Conservation (phyloP, 1,140 invertebrate species). For the Nilaparvata lugens region DNA sequence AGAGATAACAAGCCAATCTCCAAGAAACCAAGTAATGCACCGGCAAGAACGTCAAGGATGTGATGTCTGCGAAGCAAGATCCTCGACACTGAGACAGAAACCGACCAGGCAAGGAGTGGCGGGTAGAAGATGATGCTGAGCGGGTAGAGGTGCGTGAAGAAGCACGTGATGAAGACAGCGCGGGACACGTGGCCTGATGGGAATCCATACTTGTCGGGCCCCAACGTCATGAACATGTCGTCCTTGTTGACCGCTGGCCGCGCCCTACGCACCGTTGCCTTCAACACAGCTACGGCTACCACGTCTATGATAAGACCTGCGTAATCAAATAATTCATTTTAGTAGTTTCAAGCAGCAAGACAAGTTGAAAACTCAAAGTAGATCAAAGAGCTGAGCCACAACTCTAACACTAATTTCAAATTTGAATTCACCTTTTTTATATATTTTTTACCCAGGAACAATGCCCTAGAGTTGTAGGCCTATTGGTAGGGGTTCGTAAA, state of each 20-base stretch:
- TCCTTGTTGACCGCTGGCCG: constrained; percentile 55
- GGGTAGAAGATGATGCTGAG: constrained; percentile 44
- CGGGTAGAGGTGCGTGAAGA: constrained; percentile 53
- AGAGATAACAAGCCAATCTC: constrained; percentile 56
- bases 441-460: too few relatives aligned
- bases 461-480: too few relatives aligned
- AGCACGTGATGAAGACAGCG: constrained; percentile 62
- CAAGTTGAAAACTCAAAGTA: too few relatives aligned
- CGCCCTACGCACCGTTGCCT: constrained; percentile 65
- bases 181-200: constrained; percentile 94
- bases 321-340: constrained; percentile 31
- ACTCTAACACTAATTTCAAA: too few relatives aligned
- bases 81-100: constrained; percentile 65
- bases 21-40: constrained; percentile 62
- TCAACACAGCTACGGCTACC: constrained; percentile 67
- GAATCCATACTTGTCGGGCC: constrained; percentile 87
- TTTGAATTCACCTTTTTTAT: too few relatives aligned
- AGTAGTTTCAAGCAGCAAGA: too few relatives aligned
- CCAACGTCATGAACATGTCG: constrained; percentile 50
- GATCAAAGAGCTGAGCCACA: too few relatives aligned
- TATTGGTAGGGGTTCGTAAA: too few relatives aligned
- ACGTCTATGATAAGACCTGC: constrained; percentile 80
- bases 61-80: constrained; percentile 76
- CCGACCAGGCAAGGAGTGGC: constrained; percentile 62
- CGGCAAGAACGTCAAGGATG: constrained; percentile 73